Conservation (phyloP, 2,888 invertebrate genomes). For the Lymantria monacha region DNA sequence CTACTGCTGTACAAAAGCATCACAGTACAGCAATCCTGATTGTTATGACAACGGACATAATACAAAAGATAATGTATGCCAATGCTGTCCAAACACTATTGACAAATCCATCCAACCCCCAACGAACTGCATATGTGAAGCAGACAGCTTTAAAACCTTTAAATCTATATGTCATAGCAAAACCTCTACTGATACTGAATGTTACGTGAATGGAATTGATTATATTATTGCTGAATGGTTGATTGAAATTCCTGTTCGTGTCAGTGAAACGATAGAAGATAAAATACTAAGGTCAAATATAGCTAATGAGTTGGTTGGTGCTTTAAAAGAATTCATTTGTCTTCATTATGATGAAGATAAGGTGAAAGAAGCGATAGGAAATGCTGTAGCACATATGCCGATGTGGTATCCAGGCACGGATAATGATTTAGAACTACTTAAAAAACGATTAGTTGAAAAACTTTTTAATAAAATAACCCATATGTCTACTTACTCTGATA, state of each 20-base stretch:
- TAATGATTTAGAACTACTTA: background rate
- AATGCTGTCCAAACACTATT: background rate
- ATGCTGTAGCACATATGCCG: conserved; percentile 3
- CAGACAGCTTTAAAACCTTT: background rate
- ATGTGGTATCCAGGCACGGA: conserved; percentile 2
- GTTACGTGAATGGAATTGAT: background rate
- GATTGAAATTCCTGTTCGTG: conserved; percentile 1
- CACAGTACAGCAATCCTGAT: background rate
- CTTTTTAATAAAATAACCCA: conserved; percentile 1
- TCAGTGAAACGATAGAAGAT: conserved; percentile 1
- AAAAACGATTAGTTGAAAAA: background rate
- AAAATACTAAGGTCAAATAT: background rate
- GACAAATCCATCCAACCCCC: background rate
- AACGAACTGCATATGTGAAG: background rate
- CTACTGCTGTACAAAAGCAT: background rate
- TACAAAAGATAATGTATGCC: background rate
- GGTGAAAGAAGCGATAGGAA: background rate
- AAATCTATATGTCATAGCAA: background rate
- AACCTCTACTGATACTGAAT: background rate
- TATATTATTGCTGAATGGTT: background rate
- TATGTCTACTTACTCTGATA: background rate
- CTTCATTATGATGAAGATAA: conserved; percentile 3
- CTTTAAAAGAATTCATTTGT: background rate
- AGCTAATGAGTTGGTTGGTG: background rate
- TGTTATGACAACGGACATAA: background rate